A percentile compares a stretch with the other conserved stretches of the same genome.
Conservation (phyloP, 2,113 vertebrate species). For the Fregetta grallaria region DNA sequence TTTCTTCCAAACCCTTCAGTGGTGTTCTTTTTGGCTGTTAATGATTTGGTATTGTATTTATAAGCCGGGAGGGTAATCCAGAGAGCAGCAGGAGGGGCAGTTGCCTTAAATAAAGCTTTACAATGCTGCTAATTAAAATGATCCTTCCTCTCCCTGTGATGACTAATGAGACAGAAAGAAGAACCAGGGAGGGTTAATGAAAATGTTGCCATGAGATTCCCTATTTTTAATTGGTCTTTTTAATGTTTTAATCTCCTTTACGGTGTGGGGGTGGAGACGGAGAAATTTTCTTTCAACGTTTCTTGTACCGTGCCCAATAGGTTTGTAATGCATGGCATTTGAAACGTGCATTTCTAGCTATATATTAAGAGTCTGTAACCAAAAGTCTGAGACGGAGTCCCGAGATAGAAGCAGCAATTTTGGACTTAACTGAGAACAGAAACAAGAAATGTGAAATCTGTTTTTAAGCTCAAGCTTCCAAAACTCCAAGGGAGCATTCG, state of each 20-base stretch:
- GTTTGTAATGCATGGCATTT: background rate
- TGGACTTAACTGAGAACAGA: background rate
- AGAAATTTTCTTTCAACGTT: background rate
- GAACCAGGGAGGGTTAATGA: constrained; percentile 66
- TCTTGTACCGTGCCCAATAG: background rate
- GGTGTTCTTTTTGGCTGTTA: background rate
- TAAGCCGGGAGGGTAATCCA: constrained; percentile 69
- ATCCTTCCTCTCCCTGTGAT: constrained; percentile 63
- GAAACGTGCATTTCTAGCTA: background rate
- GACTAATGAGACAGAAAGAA: constrained; percentile 71
- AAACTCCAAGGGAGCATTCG: constrained; percentile 10
- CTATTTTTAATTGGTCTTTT: constrained; percentile 69
- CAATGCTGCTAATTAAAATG: constrained; percentile 76
- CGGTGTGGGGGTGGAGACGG: background rate
- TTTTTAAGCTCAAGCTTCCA: background rate
- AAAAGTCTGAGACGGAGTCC: background rate
- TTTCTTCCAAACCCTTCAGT: constrained; percentile 34
- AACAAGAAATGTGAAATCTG: background rate
- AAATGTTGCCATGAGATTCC: constrained; percentile 54
- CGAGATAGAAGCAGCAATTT: background rate
- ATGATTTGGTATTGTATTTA: constrained; percentile 66
- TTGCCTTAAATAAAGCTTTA: constrained; percentile 68
- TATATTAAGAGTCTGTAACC: background rate
- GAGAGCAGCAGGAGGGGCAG: constrained; percentile 67
- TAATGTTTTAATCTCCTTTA: constrained; percentile 57